Evolutionary conservation across 53 echinoderm and acorn worm species (phyloP).

Genomic region (Arbacia lixula): DNA sequence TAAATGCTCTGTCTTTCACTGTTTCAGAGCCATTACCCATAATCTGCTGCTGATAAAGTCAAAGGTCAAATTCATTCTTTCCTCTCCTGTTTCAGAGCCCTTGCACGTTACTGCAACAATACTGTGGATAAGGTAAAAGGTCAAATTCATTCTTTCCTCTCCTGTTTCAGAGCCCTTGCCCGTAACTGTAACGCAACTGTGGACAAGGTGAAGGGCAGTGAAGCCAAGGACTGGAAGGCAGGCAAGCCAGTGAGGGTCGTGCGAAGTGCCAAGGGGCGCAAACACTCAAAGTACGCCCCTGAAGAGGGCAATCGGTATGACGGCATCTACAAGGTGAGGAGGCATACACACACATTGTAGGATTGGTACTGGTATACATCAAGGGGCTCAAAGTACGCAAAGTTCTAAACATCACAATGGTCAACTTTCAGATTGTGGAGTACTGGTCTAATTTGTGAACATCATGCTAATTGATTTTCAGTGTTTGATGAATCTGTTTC

Average conservation of each 20-base stretch:
- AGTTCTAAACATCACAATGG: too few species aligned
- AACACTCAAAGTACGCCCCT: slow-evolving; percentile 97
- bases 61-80: not conserved
- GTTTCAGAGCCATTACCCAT: too few species aligned
- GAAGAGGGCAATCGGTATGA: slow-evolving; percentile 98
- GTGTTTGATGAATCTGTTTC: too few species aligned
- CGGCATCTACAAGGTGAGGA: slow-evolving; percentile 94
- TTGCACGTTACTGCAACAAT: not conserved
- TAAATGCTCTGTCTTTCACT: too few species aligned
- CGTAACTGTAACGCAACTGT: slow-evolving; percentile 85
- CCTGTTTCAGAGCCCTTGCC: slow-evolving; percentile 81
- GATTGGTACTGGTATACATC: too few species aligned
- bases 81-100: too few species aligned
- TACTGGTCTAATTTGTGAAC: not conserved
- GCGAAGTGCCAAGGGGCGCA: slow-evolving; percentile 88
- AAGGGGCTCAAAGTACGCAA: too few species aligned
- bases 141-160: not conserved
- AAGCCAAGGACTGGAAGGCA: slow-evolving; percentile 92
- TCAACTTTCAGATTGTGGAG: not conserved
- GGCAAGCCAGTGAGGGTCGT: slow-evolving; percentile 94
- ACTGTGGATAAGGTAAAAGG: not conserved
- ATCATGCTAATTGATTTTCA: not conserved
- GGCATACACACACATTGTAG: too few species aligned
- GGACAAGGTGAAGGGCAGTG: slow-evolving; percentile 80
- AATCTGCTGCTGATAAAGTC: not conserved